Base-by-base conservation (phyloP, 2,888 invertebrate species). In the Cheilosia vulpina region DNA sequence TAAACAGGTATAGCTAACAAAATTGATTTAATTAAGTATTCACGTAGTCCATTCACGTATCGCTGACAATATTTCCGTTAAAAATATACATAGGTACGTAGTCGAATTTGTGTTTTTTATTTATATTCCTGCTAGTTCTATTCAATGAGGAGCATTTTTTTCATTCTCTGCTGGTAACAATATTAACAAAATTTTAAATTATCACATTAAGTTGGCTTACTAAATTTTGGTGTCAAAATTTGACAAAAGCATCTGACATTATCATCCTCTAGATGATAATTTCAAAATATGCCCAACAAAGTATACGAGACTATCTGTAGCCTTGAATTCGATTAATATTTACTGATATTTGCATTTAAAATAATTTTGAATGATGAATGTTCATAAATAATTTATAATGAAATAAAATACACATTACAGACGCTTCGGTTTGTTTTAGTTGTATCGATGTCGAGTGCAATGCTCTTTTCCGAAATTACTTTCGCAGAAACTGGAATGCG, bases 41-140 rank as follows among this genome's bases (percentile, higher is more conserved):
- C 80, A 71, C 71, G 65, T 24, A 84, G 69, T 84, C 84, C 58
- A 60, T 80, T 84, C 84, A 80, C 84, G 84, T 80, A 71, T 80
- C 58, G 80, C 45, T 69, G 84, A 60, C 84, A 84, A 80, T 84
- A 80, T 84, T 84, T 84, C 84, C 84, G 84, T 84, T 84, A 84
- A 84, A 79, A 66, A 79, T 24, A 66, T 63, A 5, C 24, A 19
- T 43, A 21, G 11, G n/a, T 24, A 31, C 15, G 13, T 24, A 31
- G 17, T 45, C 6, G 24, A 21, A 47, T 72, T 21, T 73, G 13
- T 38, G 38, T 38, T 38, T 38, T 11, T 38, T 38, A 3, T 38
- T 9, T 9, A 5, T 11, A 53, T 41, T 63, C 17, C 34, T n/a
- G 11, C 2, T 50, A 24, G 45, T 76, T 69, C 69, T 69, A 76